A percentile compares a stretch with the other conserved stretches of the same genome.
These are phyloP conservation scores for Rafetus swinhoei DNA, from an alignment of 2,113 vertebrate species.

Conservation along the genomic window DNA sequence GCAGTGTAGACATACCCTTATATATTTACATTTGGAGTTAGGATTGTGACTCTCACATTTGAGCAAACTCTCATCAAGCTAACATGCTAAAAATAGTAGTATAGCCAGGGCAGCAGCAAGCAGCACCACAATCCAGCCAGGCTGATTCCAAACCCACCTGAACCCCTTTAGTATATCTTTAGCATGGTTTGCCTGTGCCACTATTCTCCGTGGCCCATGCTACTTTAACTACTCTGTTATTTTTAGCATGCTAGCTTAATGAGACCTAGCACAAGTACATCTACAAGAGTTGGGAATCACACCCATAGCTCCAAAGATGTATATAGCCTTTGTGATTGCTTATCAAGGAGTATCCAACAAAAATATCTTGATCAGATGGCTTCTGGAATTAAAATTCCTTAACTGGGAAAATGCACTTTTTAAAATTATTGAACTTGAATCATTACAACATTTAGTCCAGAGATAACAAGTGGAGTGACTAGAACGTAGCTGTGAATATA, in stretches of 20 bases:
- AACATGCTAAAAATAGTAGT: not conserved
- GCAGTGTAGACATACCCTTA: too few relatives aligned
- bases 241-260: not conserved
- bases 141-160: not conserved
- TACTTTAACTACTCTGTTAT: not conserved
- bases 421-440: conserved; percentile 64
- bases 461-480: conserved; percentile 69
- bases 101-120: not conserved
- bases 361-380: conserved; percentile 4
- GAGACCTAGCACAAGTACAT: not conserved
- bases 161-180: not conserved
- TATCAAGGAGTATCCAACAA: not conserved
- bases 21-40: not conserved
- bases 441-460: conserved; percentile 57
- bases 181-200: too few relatives aligned
- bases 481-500: conserved; percentile 75
- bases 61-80: not conserved
- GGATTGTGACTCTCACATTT: not conserved
- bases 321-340: not conserved
- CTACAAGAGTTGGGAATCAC: not conserved
- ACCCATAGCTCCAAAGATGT: not conserved
- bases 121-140: not conserved
- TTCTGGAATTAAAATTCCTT: conserved; percentile 67
- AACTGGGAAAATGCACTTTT: conserved; percentile 1
- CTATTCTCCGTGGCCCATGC: not conserved